A percentile compares a stretch with the other conserved stretches of the same genome.
These are phyloP conservation scores for Meiosimyza platycephala DNA, from an alignment of 2,888 invertebrate genomes.

Conservation along the genomic window DNA sequence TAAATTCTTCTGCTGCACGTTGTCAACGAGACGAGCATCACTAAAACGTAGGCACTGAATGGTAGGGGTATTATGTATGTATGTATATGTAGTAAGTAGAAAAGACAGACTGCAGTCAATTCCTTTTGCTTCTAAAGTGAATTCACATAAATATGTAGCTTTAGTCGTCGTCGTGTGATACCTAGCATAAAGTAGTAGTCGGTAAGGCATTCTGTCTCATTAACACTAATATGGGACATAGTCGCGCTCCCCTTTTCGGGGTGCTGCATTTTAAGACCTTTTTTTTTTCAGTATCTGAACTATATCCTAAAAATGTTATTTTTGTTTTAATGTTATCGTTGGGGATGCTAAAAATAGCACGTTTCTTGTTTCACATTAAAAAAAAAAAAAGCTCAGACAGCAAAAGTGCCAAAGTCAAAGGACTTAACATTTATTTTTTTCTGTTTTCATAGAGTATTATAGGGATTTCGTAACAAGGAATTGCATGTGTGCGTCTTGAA, in stretches of 20 bases:
- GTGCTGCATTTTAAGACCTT: neutral
- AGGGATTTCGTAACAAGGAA: slow-evolving; percentile 2
- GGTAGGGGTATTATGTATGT: too few relatives aligned
- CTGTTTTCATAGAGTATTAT: neutral
- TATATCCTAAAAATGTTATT: neutral
- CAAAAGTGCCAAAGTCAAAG: neutral
- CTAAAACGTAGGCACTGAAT: too few relatives aligned
- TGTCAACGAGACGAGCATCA: slow-evolving; percentile 45
- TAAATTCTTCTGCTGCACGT: slow-evolving; percentile 45
- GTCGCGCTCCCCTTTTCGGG: slow-evolving; percentile 6
- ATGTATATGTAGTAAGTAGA: too few relatives aligned
- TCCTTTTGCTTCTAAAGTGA: too few relatives aligned
- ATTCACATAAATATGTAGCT: slow-evolving; percentile 6
- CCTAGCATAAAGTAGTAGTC: slow-evolving; percentile 47
- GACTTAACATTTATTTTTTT: neutral
- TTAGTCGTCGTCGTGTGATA: slow-evolving; percentile 37
- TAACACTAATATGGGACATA: slow-evolving; percentile 49
- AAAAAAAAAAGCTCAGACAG: neutral
- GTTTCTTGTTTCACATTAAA: neutral
- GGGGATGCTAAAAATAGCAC: slow-evolving; percentile 12
- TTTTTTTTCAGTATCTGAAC: neutral
- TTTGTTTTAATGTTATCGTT: slow-evolving; percentile 1
- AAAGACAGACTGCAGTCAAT: too few relatives aligned
- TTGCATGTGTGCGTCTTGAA: slow-evolving; percentile 17
- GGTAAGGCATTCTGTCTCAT: slow-evolving; percentile 51